These are phyloP conservation scores for Zaprionus davidi DNA, from an alignment of 1,140 invertebrate species.

Conservation along the genomic window DNA sequence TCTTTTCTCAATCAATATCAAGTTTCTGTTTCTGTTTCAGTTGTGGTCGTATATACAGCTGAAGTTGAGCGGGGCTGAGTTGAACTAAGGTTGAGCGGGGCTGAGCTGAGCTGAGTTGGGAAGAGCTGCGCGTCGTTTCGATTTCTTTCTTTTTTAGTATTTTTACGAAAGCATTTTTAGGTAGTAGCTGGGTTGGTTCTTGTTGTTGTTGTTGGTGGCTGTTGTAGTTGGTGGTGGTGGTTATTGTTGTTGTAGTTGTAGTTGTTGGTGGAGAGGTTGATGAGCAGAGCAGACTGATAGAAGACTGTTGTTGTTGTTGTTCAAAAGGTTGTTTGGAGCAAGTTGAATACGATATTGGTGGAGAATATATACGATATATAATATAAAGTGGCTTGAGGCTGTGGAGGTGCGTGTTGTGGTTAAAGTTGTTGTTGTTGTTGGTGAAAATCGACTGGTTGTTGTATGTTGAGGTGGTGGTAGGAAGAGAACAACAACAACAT, in stretches of 20 bases:
- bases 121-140: not conserved
- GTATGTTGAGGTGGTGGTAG: conserved; percentile 2
- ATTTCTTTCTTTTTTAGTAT: conserved; percentile 33
- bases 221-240: conserved; percentile 29
- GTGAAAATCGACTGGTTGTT: conserved; percentile 4
- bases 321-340: conserved; percentile 1
- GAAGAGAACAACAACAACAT: conserved; percentile 38
- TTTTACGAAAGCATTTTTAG: conserved; percentile 43
- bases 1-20: conserved; percentile 19
- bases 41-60: conserved; percentile 20
- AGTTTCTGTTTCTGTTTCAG: conserved; percentile 30
- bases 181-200: conserved; percentile 39
- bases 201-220: conserved; percentile 32
- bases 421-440: conserved; percentile 15
- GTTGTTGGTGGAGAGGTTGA: conserved; percentile 32
- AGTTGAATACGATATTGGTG: conserved; percentile 9
- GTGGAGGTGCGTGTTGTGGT: conserved; percentile 11
- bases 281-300: conserved; percentile 67
- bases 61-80: conserved; percentile 6
- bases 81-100: no score
- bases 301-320: conserved; percentile 60
- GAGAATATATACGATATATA: not conserved
- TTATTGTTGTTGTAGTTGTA: conserved; percentile 42
- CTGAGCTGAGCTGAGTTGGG: not conserved
- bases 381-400: conserved; percentile 5